These are phyloP conservation scores for Narcine bancroftii DNA, from an alignment of 2,113 vertebrate genomes.

Conservation along the genomic window DNA sequence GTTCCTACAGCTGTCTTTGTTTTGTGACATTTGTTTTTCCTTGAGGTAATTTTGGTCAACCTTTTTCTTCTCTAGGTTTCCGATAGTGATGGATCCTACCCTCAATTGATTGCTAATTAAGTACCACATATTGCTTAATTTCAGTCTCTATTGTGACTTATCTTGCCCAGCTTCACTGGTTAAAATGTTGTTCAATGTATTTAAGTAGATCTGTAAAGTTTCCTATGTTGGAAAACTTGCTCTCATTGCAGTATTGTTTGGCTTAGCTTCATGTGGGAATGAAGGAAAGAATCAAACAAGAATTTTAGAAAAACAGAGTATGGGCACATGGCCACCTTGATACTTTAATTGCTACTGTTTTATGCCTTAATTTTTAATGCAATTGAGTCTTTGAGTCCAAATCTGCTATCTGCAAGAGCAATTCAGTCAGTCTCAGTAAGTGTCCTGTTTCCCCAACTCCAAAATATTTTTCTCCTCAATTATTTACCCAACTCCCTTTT, in stretches of 20 bases:
- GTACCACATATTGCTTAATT: neutral
- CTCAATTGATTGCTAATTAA: neutral
- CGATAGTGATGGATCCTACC: neutral
- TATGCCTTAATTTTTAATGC: too few species aligned
- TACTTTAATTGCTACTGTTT: too few species aligned
- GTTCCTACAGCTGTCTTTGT: neutral
- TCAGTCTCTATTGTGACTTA: neutral
- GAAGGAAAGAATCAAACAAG: neutral
- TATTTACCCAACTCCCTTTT: too few species aligned
- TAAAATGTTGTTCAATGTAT: neutral
- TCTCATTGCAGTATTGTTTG: neutral
- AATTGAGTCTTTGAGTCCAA: too few species aligned
- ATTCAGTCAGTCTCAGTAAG: too few species aligned
- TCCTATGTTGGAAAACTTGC: neutral
- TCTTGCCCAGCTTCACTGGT: neutral
- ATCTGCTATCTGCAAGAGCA: too few species aligned
- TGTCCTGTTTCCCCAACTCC: too few species aligned
- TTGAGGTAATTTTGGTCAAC: neutral
- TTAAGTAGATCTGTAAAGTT: neutral
- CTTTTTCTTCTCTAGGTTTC: neutral
- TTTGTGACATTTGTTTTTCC: neutral
- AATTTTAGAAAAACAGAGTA: too few species aligned
- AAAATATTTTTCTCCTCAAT: too few species aligned
- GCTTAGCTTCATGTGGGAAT: neutral
- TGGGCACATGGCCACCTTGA: too few species aligned